These are phyloP conservation scores for Esox masquinongy DNA, from an alignment of 2,797 vertebrate genomes.

Conservation along the genomic window DNA sequence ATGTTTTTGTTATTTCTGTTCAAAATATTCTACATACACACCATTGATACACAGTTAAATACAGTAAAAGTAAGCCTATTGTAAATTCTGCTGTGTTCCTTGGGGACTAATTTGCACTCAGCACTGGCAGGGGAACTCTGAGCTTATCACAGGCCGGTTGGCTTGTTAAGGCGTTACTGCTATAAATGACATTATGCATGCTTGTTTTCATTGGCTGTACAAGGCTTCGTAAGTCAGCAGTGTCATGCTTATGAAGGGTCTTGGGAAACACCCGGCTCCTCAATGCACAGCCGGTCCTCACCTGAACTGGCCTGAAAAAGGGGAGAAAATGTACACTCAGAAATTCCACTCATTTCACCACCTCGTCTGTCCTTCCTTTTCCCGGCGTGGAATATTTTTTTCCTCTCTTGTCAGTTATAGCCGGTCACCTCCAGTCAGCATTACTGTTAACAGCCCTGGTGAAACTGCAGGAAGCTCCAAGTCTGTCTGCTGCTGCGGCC, in stretches of 20 bases:
- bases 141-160: conserved; percentile 14
- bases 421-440: conserved; percentile 64
- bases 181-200: conserved; percentile 35
- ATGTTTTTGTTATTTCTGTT: neutral
- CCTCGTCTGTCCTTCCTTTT: neutral
- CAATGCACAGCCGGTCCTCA: neutral
- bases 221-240: conserved; percentile 6
- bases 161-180: conserved; percentile 9
- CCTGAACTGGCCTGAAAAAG: neutral
- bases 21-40: too few species aligned
- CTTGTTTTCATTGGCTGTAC: neutral
- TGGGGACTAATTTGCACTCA: neutral
- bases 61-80: neutral
- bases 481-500: conserved; percentile 65
- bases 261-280: neutral
- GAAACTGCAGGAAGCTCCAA: conserved; percentile 58
- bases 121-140: conserved; percentile 14
- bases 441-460: conserved; percentile 67
- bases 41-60: neutral
- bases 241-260: conserved; percentile 1
- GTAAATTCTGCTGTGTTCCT: neutral
- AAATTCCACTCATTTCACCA: neutral
- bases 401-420: conserved; percentile 52
- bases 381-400: neutral
- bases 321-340: neutral